These are phyloP conservation scores for Tangara arthus DNA, from an alignment of 2,797 vertebrate species.

Conservation along the genomic window DNA sequence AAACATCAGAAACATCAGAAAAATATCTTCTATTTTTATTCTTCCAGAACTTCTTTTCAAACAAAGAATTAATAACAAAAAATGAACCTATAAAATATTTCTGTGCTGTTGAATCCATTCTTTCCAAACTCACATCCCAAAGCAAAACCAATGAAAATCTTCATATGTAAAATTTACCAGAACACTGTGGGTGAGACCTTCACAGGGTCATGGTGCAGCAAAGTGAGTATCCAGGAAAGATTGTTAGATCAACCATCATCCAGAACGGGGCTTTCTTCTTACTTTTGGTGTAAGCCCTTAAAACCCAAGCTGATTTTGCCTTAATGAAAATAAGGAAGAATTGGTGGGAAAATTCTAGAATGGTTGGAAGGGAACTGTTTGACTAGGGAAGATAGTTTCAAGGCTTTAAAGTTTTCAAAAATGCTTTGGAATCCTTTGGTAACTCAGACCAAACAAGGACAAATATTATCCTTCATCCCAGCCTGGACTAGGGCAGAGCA, in stretches of 20 bases:
- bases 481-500: neutral
- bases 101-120: neutral
- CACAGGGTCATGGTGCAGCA: neutral
- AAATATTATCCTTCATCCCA: accelerated
- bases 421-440: neutral
- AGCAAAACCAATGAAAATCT: neutral
- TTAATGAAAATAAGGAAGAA: neutral
- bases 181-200: neutral
- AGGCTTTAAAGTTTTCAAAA: neutral
- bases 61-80: neutral
- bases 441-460: neutral
- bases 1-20: neutral
- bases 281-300: neutral
- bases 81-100: neutral
- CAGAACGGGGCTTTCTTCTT: neutral
- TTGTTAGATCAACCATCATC: accelerated
- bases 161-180: neutral
- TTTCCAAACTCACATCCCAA: neutral
- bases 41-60: neutral
- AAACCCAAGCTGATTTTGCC: neutral
- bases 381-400: neutral
- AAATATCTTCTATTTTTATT: neutral
- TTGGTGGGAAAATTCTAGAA: neutral
- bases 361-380: neutral
- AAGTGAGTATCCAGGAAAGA: neutral